A percentile compares a stretch with the other conserved stretches of the same genome.
phyloP scores from a whole-genome alignment of 1,140 invertebrate genomes.

The Whitmania pigra region DNA sequence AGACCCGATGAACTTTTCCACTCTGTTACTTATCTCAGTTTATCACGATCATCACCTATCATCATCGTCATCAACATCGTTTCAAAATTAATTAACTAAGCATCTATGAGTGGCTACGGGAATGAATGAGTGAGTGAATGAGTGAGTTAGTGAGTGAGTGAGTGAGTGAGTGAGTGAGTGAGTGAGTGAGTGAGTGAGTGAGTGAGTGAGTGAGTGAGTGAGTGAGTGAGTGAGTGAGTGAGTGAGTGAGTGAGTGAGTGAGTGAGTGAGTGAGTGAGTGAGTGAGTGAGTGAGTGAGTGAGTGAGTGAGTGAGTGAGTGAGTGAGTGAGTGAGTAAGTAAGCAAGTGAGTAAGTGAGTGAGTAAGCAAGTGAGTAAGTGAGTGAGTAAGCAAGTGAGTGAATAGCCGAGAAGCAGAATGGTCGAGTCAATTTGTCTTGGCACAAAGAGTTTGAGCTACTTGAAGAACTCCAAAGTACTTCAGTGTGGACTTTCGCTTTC shows the following conservation, averaged over 20 bases:
- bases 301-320: constrained; percentile 25
- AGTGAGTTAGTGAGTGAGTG: constrained; percentile 24
- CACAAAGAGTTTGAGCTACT: constrained; percentile 9
- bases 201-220: constrained; percentile 24
- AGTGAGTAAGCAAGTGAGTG: constrained; percentile 25
- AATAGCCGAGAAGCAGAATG: constrained; percentile 7
- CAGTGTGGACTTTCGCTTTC: constrained; percentile 13
- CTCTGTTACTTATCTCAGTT: too few species aligned
- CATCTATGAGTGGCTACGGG: too few species aligned
- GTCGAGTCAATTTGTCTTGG: constrained; percentile 15
- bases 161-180: constrained; percentile 25
- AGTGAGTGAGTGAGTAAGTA: constrained; percentile 25
- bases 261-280: constrained; percentile 22
- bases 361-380: constrained; percentile 24
- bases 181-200: constrained; percentile 25
- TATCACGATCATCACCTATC: too few species aligned
- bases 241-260: constrained; percentile 19
- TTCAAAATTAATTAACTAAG: not conserved
- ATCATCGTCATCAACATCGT: too few species aligned
- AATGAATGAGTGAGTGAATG: constrained; percentile 25
- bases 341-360: constrained; percentile 22
- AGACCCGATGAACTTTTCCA: too few species aligned
- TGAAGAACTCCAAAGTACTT: not conserved
- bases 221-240: constrained; percentile 26
- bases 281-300: constrained; percentile 23